Evolutionary conservation across 2,888 invertebrate species (phyloP), one percentile per base, ranked within the genome.

Genomic region (Ceraclea dissimilis): DNA sequence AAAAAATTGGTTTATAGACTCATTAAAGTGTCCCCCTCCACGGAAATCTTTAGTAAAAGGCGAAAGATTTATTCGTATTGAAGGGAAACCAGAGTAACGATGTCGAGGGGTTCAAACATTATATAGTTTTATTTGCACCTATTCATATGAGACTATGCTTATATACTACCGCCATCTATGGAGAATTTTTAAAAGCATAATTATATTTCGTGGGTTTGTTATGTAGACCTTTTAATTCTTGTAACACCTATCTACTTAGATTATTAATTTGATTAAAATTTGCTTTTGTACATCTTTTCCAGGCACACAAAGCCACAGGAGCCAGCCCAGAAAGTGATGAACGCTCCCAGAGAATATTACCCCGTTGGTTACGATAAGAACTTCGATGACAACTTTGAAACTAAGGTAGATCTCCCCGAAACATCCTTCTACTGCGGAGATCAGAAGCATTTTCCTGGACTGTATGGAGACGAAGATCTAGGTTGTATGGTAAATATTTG

Each of bases 301-400:
- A 59, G 59, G 34, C 52, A 59, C 39, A 49, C 18, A 2, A 50
- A 52, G 16, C 49, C 53, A 16, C 56, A 54, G 13, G 53, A 54
- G 31, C 73, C 74, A 48, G 48, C 61, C 53, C 18, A 60, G 13
- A 78, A 90, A 75, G 91, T 92, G 2, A 92, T 92, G 92, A 92
- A 92, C 67, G 91, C 92, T 0, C 92, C 92, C 0, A 83, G 86
- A 48, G 92, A 92, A 66, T 92, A 92, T 68, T 92, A 92, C 69
- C 92, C 92, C 0, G 86, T 88, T 2, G 88, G 88, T 1, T 92
- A 92, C 66, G 90, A 91, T 66, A 91, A 91, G 72, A 90, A 91
- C 69, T 92, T 90, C 66, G 92, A 92, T 66, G 92, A 92, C 65
- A 89, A 90, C 66, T 91, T 91, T 69, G 84, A 85, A 56, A 86